A percentile compares a stretch with the other conserved stretches of the same genome.
phyloP scores from a whole-genome alignment of 2,113 vertebrate genomes.

The Raja brachyura region DNA sequence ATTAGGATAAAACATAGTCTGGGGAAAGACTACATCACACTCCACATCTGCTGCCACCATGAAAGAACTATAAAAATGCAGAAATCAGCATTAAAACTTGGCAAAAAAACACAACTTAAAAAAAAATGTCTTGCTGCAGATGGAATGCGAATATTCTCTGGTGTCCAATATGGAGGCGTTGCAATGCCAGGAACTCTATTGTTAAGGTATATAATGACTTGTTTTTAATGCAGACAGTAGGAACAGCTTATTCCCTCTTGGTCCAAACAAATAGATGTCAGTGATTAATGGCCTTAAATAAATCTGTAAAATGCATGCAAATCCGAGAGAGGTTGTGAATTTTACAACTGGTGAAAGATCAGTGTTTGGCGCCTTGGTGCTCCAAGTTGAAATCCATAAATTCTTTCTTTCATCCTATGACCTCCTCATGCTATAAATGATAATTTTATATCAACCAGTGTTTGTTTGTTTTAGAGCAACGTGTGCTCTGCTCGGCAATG shows the following conservation, averaged over 20 bases:
- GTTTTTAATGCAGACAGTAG: conserved; percentile 23
- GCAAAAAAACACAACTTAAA: not conserved
- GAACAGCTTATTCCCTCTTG: not conserved
- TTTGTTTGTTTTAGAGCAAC: not conserved
- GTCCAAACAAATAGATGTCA: not conserved
- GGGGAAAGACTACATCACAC: not conserved
- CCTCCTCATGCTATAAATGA: not conserved
- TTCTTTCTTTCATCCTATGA: not conserved
- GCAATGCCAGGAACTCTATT: conserved; percentile 11
- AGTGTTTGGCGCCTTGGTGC: not conserved
- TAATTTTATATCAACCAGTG: not conserved
- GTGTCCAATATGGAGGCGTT: not conserved
- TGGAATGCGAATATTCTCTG: conserved; percentile 28
- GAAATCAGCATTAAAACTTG: not conserved
- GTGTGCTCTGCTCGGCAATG: not conserved
- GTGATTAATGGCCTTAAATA: not conserved
- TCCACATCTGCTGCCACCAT: not conserved
- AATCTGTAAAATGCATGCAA: not conserved
- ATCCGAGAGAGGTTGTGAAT: not conserved
- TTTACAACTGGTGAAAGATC: conserved; percentile 2
- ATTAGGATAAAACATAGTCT: not conserved
- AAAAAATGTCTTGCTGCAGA: not conserved
- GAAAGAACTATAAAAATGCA: not conserved
- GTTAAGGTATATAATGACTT: not conserved
- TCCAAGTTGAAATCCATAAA: not conserved